Evolutionary conservation across 2,797 vertebrate genomes (phyloP).

Genomic region (Phataginus tricuspis): DNA sequence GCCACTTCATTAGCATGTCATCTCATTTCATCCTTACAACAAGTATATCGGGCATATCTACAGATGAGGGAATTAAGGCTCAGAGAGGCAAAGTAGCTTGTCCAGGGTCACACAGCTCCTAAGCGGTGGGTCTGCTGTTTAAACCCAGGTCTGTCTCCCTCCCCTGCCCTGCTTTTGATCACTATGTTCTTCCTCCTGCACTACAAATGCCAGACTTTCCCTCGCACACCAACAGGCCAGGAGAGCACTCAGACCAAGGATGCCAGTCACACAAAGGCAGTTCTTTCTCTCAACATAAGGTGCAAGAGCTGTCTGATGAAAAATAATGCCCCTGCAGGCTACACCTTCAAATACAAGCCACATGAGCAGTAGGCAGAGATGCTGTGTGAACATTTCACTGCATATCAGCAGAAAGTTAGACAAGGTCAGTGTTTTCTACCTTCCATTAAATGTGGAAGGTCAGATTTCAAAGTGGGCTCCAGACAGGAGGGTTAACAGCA

Average conservation of each 20-base stretch:
- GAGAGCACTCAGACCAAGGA: not conserved
- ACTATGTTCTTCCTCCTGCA: not conserved
- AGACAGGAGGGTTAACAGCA: not conserved
- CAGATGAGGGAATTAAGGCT: not conserved
- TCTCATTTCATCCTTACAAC: not conserved
- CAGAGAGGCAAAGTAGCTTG: not conserved
- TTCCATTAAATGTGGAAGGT: not conserved
- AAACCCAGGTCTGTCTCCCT: not conserved
- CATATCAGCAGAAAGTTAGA: rapidly evolving
- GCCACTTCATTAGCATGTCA: not conserved
- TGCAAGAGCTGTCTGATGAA: not conserved
- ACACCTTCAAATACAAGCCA: no score
- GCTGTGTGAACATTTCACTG: not conserved
- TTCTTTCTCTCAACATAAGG: not conserved
- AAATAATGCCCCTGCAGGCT: not conserved
- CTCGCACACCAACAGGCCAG: not conserved
- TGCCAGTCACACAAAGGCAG: not conserved
- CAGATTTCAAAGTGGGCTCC: not conserved
- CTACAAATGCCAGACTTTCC: not conserved
- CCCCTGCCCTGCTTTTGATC: not conserved
- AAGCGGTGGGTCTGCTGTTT: no score
- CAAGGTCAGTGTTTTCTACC: not conserved
- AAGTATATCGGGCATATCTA: rapidly evolving
- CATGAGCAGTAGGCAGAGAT: rapidly evolving
- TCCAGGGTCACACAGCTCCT: not conserved